Evolutionary conservation across 2,113 vertebrate genomes (phyloP).

Genomic region (Sinocyclocheilus grahami): DNA sequence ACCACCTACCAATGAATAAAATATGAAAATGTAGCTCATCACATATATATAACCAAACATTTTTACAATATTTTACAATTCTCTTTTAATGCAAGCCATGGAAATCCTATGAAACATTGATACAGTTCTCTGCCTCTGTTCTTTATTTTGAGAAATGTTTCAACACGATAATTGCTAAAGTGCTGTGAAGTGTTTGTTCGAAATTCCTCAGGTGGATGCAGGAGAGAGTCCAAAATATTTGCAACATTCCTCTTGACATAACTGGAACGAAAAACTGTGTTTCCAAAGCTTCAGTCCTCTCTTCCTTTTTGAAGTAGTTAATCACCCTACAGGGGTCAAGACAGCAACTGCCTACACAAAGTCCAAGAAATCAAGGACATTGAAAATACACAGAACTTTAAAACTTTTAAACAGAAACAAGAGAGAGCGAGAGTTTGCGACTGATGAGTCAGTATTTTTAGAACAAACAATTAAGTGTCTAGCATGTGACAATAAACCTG

Average conservation of each 20-base stretch:
- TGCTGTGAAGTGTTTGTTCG: constrained; percentile 28
- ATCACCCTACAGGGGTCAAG: constrained; percentile 5
- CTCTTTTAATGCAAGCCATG: background rate
- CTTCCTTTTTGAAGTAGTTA: constrained; percentile 12
- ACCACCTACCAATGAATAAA: background rate
- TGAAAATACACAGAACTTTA: background rate
- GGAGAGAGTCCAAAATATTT: constrained; percentile 25
- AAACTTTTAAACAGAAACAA: background rate
- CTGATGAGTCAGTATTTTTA: background rate
- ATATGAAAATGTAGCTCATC: background rate
- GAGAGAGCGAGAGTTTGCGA: background rate
- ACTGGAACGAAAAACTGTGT: constrained; percentile 9
- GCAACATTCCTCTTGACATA: constrained; percentile 32
- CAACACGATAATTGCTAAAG: constrained; percentile 14
- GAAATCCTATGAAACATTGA: background rate
- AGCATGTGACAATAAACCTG: background rate
- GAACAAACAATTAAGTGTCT: constrained; percentile 14
- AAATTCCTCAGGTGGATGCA: constrained; percentile 47
- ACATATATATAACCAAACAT: background rate
- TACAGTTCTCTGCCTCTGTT: background rate
- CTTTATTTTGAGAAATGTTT: constrained; percentile 20
- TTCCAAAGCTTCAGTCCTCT: background rate
- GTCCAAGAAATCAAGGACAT: background rate
- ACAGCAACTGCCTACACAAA: constrained; percentile 1
- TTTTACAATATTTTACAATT: no score